phyloP scores from a whole-genome alignment of 2,888 invertebrate species.

The Cephus nigrinus region DNA sequence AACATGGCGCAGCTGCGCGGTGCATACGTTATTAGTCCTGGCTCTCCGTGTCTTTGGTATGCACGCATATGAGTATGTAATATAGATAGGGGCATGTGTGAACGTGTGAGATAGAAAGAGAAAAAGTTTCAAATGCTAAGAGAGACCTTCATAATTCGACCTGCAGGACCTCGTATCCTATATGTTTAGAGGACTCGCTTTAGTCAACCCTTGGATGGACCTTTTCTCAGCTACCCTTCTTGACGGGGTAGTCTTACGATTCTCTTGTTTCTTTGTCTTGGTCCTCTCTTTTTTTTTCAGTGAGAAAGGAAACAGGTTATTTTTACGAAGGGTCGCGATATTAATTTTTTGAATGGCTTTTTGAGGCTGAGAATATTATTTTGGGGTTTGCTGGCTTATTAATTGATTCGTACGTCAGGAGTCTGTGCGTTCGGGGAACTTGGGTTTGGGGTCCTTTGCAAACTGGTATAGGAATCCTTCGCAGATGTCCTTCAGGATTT shows the following conservation, averaged over 20 bases:
- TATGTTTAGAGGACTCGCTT: not conserved
- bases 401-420: not conserved
- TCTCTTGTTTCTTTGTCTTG: not conserved
- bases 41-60: conserved; percentile 23
- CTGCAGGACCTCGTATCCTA: not conserved
- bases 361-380: not conserved
- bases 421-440: not conserved
- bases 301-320: not conserved
- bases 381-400: not conserved
- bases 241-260: not conserved
- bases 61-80: conserved; percentile 34
- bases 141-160: not conserved
- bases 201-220: not conserved
- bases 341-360: not conserved
- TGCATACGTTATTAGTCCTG: conserved; percentile 6
- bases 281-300: not conserved
- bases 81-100: conserved; percentile 12
- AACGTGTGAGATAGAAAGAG: conserved; percentile 27
- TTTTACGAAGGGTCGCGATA: not conserved
- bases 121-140: not conserved
- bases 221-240: not conserved
- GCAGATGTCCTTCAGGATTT: not conserved
- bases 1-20: conserved; percentile 25
- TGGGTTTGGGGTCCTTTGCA: not conserved
- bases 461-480: not conserved